Base-by-base conservation (phyloP, 2,888 invertebrate genomes). In the Tridacna gigas region DNA sequence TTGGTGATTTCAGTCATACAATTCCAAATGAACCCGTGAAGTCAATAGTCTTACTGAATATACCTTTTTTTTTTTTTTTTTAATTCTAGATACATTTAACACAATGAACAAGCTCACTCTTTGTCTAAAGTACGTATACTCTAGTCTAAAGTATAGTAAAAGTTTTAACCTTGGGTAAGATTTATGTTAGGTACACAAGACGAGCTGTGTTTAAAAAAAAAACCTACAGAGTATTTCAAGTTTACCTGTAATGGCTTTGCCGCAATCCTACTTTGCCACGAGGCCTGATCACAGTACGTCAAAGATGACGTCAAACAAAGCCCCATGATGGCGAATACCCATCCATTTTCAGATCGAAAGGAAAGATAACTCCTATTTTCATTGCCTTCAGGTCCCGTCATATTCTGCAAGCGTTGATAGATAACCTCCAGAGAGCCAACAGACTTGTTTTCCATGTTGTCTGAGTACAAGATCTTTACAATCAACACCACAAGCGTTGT, bases 181-280 rank as follows among this genome's bases (percentile, higher is more conserved):
- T n/a, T n/a, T n/a, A n/a, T n/a, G n/a, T n/a, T n/a, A n/a, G n/a
- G n/a, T n/a, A n/a, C n/a, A n/a, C n/a, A n/a, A n/a, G n/a, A n/a
- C n/a, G n/a, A n/a, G n/a, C n/a, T n/a, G n/a, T n/a, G n/a, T n/a
- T n/a, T n/a, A n/a, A n/a, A n/a, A n/a, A n/a, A n/a, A n/a, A n/a
- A n/a, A n/a, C n/a, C n/a, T n/a, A n/a, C n/a, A n/a, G n/a, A n/a
- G n/a, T n/a, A n/a, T n/a, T n/a, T n/a, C n/a, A n/a, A n/a, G 94
- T 47, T 94, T 93, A 28, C 94, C 94, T 78, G 78, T 3, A 89
- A 77, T 12, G 92, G 92, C 74, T 93, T 93, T 20, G 93, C 91
- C 5, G 94, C 93, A 25, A 94, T 92, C 22, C 92, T 88, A 71
- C 92, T 93, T 85, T 94, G 93, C 93, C 93, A 94, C 18, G 92